Percentiles rank a stretch among this genome's conserved stretches.
Conservation (phyloP, 2,113 vertebrate species). For the Illadopsis cleaveri region DNA sequence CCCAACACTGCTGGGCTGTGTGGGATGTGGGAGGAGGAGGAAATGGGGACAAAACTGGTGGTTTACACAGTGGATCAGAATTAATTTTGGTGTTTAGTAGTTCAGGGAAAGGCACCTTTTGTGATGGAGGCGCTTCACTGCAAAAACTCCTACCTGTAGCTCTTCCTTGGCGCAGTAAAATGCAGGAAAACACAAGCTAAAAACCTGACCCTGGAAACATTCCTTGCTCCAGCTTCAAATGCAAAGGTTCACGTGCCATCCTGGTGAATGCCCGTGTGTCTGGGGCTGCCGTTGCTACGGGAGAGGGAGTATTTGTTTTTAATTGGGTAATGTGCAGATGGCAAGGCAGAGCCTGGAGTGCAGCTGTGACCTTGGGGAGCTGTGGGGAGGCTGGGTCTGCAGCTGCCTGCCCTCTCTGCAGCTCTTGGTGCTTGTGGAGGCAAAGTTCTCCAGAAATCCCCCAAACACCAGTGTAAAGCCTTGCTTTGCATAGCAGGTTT, state of each 20-base stretch:
- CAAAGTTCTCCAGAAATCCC: neutral
- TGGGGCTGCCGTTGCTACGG: slow-evolving; percentile 54
- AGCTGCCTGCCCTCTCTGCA: slow-evolving; percentile 30
- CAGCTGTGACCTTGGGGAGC: slow-evolving; percentile 55
- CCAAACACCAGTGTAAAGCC: neutral
- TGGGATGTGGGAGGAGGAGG: neutral
- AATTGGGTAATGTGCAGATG: slow-evolving; percentile 61
- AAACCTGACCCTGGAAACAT: neutral
- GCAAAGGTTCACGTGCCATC: neutral
- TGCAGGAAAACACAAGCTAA: neutral
- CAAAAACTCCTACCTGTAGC: neutral
- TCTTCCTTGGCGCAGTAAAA: neutral
- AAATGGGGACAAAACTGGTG: neutral
- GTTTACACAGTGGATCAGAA: neutral
- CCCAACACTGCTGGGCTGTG: neutral
- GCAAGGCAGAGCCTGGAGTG: slow-evolving; percentile 9
- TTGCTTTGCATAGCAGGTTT: neutral
- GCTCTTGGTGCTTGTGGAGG: neutral
- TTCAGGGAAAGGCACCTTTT: neutral
- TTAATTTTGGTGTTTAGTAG: neutral
- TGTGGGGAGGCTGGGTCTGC: neutral
- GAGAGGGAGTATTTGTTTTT: slow-evolving; percentile 61
- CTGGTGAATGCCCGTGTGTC: neutral
- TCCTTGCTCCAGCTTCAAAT: neutral
- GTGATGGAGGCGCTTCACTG: neutral